A percentile compares a stretch with the other conserved stretches of the same genome.
Evolutionary conservation across 1,140 invertebrate species (phyloP).

Genomic region (Thaumetopoea pityocampa): DNA sequence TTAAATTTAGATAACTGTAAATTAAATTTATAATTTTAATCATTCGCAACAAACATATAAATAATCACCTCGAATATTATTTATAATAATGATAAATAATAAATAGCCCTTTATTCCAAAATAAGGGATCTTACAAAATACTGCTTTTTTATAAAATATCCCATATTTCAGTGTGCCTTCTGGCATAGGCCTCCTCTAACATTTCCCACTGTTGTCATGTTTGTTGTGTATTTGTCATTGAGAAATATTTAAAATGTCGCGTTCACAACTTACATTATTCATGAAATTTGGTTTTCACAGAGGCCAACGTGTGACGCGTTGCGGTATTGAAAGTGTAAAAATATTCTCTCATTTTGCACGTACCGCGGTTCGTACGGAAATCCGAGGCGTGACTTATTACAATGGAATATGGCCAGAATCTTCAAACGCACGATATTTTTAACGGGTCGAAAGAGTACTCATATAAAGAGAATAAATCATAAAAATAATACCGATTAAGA

Average conservation of each 20-base stretch:
- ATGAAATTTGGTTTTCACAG: conserved; percentile 38
- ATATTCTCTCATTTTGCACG: conserved; percentile 26
- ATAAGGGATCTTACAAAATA: no score
- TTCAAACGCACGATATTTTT: conserved; percentile 5
- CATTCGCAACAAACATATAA: no score
- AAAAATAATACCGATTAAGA: no score
- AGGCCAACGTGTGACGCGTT: conserved; percentile 13
- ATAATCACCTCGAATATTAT: no score
- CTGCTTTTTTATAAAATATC: not conserved
- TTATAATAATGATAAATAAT: no score
- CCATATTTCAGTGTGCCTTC: not conserved
- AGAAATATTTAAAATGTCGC: no score
- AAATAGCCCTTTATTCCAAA: no score
- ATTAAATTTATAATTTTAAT: no score
- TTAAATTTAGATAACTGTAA: no score
- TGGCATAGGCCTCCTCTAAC: conserved; percentile 1
- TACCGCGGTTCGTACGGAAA: conserved; percentile 4
- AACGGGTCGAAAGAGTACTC: conserved; percentile 1
- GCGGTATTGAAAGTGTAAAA: conserved; percentile 34
- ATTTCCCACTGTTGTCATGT: not conserved
- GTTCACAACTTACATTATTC: conserved; percentile 50
- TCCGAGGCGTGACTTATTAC: conserved; percentile 7
- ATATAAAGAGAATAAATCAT: no score
- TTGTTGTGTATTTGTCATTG: no score
- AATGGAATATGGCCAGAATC: conserved; percentile 10